Percentiles rank a stretch among this genome's conserved stretches.
These are phyloP conservation scores for Monochamus saltuarius DNA, from an alignment of 1,140 invertebrate species.

Conservation along the genomic window DNA sequence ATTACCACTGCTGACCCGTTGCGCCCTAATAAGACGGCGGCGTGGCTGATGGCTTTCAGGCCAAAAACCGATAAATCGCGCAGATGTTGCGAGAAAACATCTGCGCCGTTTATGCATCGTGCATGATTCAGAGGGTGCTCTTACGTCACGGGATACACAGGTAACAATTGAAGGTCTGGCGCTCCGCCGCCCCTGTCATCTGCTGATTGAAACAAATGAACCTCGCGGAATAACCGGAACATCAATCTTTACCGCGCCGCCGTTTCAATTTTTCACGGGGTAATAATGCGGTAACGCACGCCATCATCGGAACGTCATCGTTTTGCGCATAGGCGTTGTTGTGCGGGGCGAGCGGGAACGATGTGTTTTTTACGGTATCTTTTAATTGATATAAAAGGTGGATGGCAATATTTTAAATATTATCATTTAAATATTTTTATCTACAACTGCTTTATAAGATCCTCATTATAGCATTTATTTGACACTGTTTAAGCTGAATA, in stretches of 20 bases:
- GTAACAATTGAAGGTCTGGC: constrained; percentile 18
- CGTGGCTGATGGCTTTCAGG: not conserved
- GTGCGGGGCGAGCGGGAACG: too few species aligned
- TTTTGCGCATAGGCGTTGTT: too few species aligned
- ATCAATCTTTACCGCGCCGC: constrained; percentile 20
- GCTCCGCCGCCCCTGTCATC: constrained; percentile 12
- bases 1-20: constrained; percentile 15
- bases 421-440: too few species aligned
- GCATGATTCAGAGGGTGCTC: constrained; percentile 21
- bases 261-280: constrained; percentile 12
- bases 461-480: too few species aligned
- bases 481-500: too few species aligned
- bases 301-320: constrained; percentile 4
- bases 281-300: constrained; percentile 8
- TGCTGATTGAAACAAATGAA: constrained; percentile 26
- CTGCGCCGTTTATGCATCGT: constrained; percentile 9
- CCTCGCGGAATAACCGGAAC: constrained; percentile 8
- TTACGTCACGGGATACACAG: constrained; percentile 4
- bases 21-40: constrained; percentile 19
- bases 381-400: too few species aligned
- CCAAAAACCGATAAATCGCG: constrained; percentile 27
- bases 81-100: constrained; percentile 30
- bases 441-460: too few species aligned
- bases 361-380: too few species aligned
- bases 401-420: too few species aligned